Evolutionary conservation across 2,797 vertebrate species (phyloP), one percentile per base, ranked within the genome.

Genomic region (Saxicola maurus): DNA sequence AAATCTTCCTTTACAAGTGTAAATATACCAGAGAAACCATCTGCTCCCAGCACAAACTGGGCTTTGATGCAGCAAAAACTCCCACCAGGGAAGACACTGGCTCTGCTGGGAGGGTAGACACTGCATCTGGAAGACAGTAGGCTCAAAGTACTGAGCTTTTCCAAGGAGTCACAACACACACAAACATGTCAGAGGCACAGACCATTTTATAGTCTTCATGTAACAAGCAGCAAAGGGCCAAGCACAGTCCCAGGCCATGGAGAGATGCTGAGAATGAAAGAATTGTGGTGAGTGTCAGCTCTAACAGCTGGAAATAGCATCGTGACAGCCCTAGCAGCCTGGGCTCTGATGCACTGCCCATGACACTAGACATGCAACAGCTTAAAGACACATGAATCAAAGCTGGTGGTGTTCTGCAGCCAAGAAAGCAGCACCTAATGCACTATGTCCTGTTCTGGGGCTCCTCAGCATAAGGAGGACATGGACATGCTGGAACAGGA

Each of bases 21-120:
- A 95, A 94, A 94, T 95, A 93, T 73, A 89, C 82, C 71, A 89
- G 71, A 91, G 91, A 87, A 94, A 94, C 82, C 67, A 92, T 87
- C 82, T 16, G 0, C 80, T 91, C 1, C 0, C 85, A 82, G 87
- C 87, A 89, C 80, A 86, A 92, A 86, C 71, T 53, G 51, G 77
- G 89, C 91, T 94, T 91, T 93, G 87, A 92, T 94, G 92, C 64
- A 91, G 77, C 82, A 93, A 91, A 93, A 82, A 76, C 71, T 86
- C 89, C 75, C 93, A 94, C 77, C 53, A 74, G 82, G 85, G 85
- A 86, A 33, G 4, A 90, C 46, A 43, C 56, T 28, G 56, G 88
- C 92, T 82, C 51, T 5, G 3, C 64, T 7, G n/a, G 82, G 87
- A 90, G 71, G 72, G 93, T 7, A 92, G 89, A 90, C 77, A 0